A percentile compares a stretch with the other conserved stretches of the same genome.
These are phyloP conservation scores for Malurus splendens DNA, from an alignment of 2,797 vertebrate genomes.

Conservation along the genomic window DNA sequence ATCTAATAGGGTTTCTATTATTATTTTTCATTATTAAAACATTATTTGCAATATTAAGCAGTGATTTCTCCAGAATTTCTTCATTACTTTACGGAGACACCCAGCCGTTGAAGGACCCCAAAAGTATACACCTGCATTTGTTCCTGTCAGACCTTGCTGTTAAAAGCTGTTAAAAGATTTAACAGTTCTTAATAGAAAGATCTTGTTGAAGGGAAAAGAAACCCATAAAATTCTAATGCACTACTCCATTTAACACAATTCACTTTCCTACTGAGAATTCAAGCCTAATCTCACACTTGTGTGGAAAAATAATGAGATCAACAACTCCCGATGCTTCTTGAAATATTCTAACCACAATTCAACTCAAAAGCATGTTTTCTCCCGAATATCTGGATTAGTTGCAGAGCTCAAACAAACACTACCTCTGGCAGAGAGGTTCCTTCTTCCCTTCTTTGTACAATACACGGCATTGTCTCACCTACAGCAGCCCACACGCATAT, in stretches of 20 bases:
- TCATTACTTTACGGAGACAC: conserved; percentile 1
- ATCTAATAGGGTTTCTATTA: neutral
- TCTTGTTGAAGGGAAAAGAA: conserved; percentile 40
- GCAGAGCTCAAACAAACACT: neutral
- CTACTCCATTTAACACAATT: conserved; percentile 33
- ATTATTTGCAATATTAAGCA: neutral
- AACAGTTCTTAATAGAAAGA: conserved; percentile 40
- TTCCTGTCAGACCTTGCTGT: neutral
- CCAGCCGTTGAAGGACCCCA: neutral
- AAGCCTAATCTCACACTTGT: neutral
- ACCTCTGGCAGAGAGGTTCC: neutral
- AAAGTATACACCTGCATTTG: conserved; percentile 16
- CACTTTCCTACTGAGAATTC: conserved; percentile 35
- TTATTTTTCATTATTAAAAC: conserved; percentile 16
- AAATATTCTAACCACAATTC: neutral
- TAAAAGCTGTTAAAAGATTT: conserved; percentile 48
- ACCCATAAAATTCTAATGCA: conserved; percentile 31
- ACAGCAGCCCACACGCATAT: neutral
- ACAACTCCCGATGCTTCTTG: conserved; percentile 11
- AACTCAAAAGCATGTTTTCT: neutral
- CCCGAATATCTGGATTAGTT: neutral
- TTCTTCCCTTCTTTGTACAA: neutral
- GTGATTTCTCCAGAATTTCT: neutral
- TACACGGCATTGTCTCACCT: neutral
- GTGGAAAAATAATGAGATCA: conserved; percentile 38